Percentiles rank a stretch among this genome's conserved stretches.
Conservation (phyloP, 1,140 invertebrate genomes). For the Caenorhabditis latens region DNA sequence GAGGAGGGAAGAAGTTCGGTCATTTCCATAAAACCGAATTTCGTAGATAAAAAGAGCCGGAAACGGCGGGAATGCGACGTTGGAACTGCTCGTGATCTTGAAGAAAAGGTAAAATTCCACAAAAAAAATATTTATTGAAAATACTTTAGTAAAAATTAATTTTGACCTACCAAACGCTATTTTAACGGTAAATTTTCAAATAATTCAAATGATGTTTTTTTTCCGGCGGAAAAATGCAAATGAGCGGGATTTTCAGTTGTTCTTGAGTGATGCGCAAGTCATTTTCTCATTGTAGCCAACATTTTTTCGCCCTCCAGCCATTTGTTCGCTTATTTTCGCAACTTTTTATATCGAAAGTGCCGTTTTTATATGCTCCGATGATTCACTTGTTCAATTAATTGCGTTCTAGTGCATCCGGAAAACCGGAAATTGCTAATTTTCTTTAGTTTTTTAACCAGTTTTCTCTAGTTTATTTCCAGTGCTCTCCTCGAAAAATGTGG, state of each 20-base stretch:
- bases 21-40: constrained; percentile 1
- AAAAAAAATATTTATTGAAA: background rate
- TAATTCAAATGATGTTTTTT: background rate
- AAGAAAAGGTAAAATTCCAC: background rate
- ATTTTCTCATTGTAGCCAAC: background rate
- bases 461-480: too few relatives aligned
- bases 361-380: background rate
- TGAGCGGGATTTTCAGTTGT: constrained; percentile 13
- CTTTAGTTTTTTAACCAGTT: too few relatives aligned
- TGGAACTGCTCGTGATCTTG: constrained; percentile 41
- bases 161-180: constrained; percentile 17
- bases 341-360: background rate
- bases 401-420: too few relatives aligned
- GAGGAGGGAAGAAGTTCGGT: constrained; percentile 46
- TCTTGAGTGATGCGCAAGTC: background rate
- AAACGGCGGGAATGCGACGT: constrained; percentile 54
- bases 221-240: background rate
- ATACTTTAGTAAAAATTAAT: background rate
- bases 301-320: background rate
- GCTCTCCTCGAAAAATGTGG: too few relatives aligned
- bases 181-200: background rate
- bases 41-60: constrained; percentile 5
- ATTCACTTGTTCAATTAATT: background rate
- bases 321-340: background rate
- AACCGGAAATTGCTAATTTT: too few relatives aligned